Base-by-base conservation (phyloP, 1,140 invertebrate genomes). In the Drosophila sp. region DNA sequence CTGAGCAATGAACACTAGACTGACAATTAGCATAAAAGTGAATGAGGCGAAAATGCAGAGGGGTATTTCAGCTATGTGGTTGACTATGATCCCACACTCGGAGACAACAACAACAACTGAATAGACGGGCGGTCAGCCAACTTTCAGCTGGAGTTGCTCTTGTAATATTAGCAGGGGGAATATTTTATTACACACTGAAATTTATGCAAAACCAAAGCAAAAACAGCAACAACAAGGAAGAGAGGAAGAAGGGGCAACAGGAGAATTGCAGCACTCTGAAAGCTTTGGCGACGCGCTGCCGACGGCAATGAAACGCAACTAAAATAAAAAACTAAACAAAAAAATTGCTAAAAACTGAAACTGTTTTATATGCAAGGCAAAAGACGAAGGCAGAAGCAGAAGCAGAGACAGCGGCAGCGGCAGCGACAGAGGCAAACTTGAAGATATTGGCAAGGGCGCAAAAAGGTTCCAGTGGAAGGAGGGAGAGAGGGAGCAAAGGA, bases 111-210 rank as follows among this genome's bases (percentile, higher is more conserved):
- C 21, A 21, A 21, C 21, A 21, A 21, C 4, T 21, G 21, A 21
- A 21, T 61, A 61, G 45, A 29, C 32, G 51, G 51, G 63, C 63
- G 63, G 50, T 56, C 41, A 58, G 50, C 50, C 59, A 70, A 46
- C 32, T 65, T 29, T 38, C 27, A 43, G 41, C 38, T 43, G 32
- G 58, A 29, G 34, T 25, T 40, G 34, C 59, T 59, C 64, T 83
- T 58, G 77, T 78, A 82, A 82, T 82, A 76, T 82, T 76, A 87
- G 82, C 67, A 53, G 29, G 73, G 58, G 67, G 75, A 86, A 86
- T 87, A 87, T 87, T 87, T 87, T 76, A 87, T 87, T 87, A 87
- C 83, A 87, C 78, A 67, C 78, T 71, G 71, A 87, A 89, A 87
- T 87, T 73, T 86, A 87, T 86, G 83, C 82, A 87, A 87, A 45